These are phyloP conservation scores for Ormyrus labotus DNA, from an alignment of 2,888 invertebrate genomes.

Conservation along the genomic window DNA sequence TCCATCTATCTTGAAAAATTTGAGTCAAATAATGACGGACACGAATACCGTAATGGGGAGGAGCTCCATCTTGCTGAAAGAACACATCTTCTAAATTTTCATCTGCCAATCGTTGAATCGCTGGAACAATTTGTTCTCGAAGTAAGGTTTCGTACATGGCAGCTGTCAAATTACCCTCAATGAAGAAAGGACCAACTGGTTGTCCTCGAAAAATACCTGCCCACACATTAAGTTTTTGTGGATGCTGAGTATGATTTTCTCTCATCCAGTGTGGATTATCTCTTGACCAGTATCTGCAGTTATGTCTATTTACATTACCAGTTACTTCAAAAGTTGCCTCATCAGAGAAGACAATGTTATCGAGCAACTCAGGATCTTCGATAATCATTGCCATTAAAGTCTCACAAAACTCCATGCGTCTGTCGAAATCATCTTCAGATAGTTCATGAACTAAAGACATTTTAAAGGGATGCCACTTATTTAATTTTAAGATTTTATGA, in stretches of 20 bases:
- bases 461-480: conserved; percentile 17
- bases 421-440: conserved; percentile 10
- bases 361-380: background rate
- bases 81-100: no score
- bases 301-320: background rate
- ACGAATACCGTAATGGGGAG: no score
- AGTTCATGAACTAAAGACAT: background rate
- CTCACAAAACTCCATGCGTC: background rate
- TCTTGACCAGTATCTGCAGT: background rate
- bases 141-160: no score
- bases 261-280: conserved; percentile 9
- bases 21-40: no score
- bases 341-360: background rate
- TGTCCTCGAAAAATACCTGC: background rate
- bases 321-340: background rate
- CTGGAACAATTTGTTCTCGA: no score
- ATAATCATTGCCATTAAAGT: background rate
- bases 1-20: no score
- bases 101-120: no score
- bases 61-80: no score
- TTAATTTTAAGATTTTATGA: background rate
- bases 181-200: background rate
- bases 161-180: no score
- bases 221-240: background rate
- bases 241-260: background rate